phyloP scores from a whole-genome alignment of 2,888 invertebrate species.

The Keiferia lycopersicella region DNA sequence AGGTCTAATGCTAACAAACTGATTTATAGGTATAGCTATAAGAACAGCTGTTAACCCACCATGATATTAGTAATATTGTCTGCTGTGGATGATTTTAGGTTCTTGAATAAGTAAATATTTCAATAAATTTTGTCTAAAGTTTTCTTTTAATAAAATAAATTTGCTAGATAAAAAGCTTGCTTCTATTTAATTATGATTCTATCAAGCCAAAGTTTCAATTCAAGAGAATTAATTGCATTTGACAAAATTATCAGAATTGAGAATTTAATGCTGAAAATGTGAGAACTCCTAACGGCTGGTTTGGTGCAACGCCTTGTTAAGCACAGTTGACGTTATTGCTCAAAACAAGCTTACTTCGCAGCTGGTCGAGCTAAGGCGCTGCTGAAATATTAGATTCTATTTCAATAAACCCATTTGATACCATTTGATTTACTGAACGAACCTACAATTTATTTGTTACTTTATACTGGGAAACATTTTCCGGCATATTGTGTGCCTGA shows the following conservation, averaged over 20 bases:
- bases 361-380: constrained; percentile 16
- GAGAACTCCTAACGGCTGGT: constrained; percentile 13
- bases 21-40: too few species aligned
- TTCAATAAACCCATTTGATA: constrained; percentile 17
- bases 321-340: constrained; percentile 19
- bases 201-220: neutral
- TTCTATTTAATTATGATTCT: too few species aligned
- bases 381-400: constrained; percentile 17
- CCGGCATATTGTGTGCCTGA: neutral
- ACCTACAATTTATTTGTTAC: neutral
- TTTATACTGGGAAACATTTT: neutral
- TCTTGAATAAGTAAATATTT: too few species aligned
- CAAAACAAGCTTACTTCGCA: constrained; percentile 17
- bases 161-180: too few species aligned
- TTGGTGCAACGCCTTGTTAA: constrained; percentile 12
- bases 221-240: neutral
- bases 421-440: constrained; percentile 5
- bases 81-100: too few species aligned
- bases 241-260: too few species aligned
- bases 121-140: too few species aligned
- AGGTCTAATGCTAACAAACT: too few species aligned
- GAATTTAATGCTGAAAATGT: neutral
- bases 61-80: too few species aligned
- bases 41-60: too few species aligned
- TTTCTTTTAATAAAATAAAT: too few species aligned